Evolutionary conservation across 2,113 vertebrate species (phyloP), one percentile per base, ranked within the genome.

Genomic region (Sigmodon hispidus): DNA sequence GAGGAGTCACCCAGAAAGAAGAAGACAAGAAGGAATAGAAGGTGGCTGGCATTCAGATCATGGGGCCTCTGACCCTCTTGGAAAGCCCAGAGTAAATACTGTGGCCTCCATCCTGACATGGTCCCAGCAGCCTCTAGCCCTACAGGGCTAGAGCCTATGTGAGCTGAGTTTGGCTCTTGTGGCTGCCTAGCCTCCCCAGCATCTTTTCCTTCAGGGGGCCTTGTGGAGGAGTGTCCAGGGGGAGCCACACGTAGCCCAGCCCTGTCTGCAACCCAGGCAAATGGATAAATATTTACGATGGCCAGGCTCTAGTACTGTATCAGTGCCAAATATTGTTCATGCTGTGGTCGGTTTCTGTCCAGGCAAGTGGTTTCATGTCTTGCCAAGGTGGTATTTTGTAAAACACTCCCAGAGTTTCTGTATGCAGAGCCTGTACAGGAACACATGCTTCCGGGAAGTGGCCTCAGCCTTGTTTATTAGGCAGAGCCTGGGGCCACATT

Each of bases 281-380:
- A 91, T 87, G 95, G 87, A 22, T 98, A 98, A 98, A 98, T 97
- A 98, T 97, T 98, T 97, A 96, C 65, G 16, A 50, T 9, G 85
- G 77, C 75, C 11, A 1, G 67, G 86, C 96, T 91, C 24, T 11
- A 31, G 75, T 90, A 43, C 94, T 43, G 15, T 90, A 31, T 84
- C 91, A 0, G 48, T 84, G 97, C 98, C 96, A 95, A 65, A 84
- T 72, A 63, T 63, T 93, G 96, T 92, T 59, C 89, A 79, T 85
- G 55, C 81, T 87, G 89, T 77, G 95, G 52, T 83, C 90, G 16
- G 88, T 36, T 79, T 85, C 12, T 89, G 92, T 95, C 81, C 86
- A 72, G 95, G 94, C 94, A 31, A 87, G 84, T 6, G 93, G 98
- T 97, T 98, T 98, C 97, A 98, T 98, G 94, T 98, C 52, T 91